A percentile compares a stretch with the other conserved stretches of the same genome.
These are phyloP conservation scores for Mobula birostris DNA, from an alignment of 2,113 vertebrate genomes.

Conservation along the genomic window DNA sequence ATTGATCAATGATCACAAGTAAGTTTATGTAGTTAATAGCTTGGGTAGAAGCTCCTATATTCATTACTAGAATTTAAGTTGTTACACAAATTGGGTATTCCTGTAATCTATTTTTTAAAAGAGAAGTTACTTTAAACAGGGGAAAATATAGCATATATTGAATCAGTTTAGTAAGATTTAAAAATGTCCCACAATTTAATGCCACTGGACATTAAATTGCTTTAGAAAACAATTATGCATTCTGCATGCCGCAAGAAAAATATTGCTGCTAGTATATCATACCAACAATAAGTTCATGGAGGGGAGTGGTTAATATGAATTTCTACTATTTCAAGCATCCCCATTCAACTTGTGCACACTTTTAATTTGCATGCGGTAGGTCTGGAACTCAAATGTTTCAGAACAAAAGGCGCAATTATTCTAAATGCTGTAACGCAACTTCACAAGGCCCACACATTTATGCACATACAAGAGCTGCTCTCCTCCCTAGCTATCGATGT, in stretches of 20 bases:
- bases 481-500: conserved; percentile 48
- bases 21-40: neutral
- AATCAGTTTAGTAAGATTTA: neutral
- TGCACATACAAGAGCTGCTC: conserved; percentile 28
- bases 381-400: conserved; percentile 1
- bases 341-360: neutral
- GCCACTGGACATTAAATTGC: neutral
- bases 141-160: no score
- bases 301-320: neutral
- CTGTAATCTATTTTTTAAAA: conserved; percentile 1
- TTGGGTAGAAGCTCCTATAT: neutral
- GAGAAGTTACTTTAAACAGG: neutral
- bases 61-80: neutral
- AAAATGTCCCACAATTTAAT: no score
- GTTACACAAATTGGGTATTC: neutral
- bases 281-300: neutral
- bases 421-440: conserved; percentile 5
- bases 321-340: conserved; percentile 20
- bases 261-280: neutral
- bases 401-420: conserved; percentile 19
- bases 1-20: no score
- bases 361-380: neutral
- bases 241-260: neutral
- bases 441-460: conserved; percentile 37
- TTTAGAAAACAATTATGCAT: neutral